Conservation (phyloP, 2,797 vertebrate genomes). For the Psittacula derbiana region DNA sequence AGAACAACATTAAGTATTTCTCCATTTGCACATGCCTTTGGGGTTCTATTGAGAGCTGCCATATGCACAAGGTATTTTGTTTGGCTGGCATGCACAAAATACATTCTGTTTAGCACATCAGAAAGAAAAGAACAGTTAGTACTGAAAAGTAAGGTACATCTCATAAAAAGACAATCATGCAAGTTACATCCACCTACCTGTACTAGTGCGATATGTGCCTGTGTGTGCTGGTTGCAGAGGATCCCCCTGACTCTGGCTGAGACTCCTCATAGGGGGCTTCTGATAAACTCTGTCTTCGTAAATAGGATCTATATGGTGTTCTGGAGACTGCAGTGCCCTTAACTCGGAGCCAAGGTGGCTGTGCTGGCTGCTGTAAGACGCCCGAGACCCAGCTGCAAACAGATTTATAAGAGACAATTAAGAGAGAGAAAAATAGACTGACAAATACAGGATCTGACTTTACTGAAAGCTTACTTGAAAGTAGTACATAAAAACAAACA, state of each 20-base stretch:
- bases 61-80: background rate
- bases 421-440: background rate
- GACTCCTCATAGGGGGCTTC: conserved; percentile 96
- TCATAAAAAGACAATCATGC: background rate
- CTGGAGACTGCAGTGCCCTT: conserved; percentile 92
- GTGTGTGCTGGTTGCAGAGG: conserved; percentile 84
- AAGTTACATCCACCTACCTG: conserved; percentile 81
- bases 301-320: conserved; percentile 97
- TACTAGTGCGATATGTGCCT: conserved; percentile 92
- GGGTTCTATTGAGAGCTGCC: background rate
- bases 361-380: conserved; percentile 95
- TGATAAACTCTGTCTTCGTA: conserved; percentile 97
- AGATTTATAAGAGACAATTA: background rate
- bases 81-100: background rate
- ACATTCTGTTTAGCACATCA: background rate
- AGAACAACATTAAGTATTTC: background rate
- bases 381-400: conserved; percentile 87
- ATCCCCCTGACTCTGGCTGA: conserved; percentile 95
- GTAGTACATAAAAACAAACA: background rate
- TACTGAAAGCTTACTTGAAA: background rate
- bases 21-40: rapidly evolving
- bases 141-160: background rate
- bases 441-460: background rate
- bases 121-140: background rate
- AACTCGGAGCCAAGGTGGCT: conserved; percentile 91